Evolutionary conservation across 2,888 invertebrate genomes (phyloP).

Genomic region (Stenichneumon culpator): DNA sequence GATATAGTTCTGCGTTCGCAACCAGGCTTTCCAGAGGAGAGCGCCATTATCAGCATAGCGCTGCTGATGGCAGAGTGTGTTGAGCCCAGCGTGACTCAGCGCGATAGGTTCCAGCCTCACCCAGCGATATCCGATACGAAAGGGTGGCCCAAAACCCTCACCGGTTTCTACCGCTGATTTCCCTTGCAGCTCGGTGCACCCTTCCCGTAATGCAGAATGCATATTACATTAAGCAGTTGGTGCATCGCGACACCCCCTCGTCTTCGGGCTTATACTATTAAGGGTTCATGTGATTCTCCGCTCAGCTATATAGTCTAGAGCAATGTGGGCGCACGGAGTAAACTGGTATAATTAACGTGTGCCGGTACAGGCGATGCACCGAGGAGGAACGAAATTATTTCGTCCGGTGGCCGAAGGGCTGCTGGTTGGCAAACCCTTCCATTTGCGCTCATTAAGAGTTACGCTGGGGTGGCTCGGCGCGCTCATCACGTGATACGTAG

Average conservation of each 20-base stretch:
- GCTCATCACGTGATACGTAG: slow-evolving; percentile 40
- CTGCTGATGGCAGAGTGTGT: slow-evolving; percentile 43
- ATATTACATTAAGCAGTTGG: slow-evolving; percentile 4
- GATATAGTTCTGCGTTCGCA: slow-evolving; percentile 37
- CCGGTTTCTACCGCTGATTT: slow-evolving; percentile 27
- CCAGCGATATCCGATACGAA: not conserved
- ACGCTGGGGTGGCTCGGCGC: slow-evolving; percentile 55
- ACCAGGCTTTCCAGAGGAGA: slow-evolving; percentile 45
- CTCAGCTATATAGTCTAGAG: not conserved
- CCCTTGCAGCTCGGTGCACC: slow-evolving; percentile 15
- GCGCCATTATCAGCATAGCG: slow-evolving; percentile 31
- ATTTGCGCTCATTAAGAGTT: slow-evolving; percentile 65
- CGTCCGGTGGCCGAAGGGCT: slow-evolving; percentile 42
- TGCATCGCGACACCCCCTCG: slow-evolving; percentile 6
- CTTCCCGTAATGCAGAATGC: not conserved
- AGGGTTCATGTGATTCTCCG: slow-evolving; percentile 10
- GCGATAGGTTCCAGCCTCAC: slow-evolving; percentile 27
- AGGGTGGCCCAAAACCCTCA: slow-evolving; percentile 22
- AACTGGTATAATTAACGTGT: slow-evolving; percentile 66
- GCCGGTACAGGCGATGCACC: slow-evolving; percentile 33
- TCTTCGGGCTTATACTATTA: slow-evolving; percentile 20
- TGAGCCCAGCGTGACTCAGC: slow-evolving; percentile 47
- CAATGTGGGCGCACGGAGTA: slow-evolving; percentile 25
- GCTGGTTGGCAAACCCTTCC: slow-evolving; percentile 59
- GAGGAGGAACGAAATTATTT: slow-evolving; percentile 61